Conservation (phyloP, 2,888 invertebrate genomes). For the Thereva nobilitata region DNA sequence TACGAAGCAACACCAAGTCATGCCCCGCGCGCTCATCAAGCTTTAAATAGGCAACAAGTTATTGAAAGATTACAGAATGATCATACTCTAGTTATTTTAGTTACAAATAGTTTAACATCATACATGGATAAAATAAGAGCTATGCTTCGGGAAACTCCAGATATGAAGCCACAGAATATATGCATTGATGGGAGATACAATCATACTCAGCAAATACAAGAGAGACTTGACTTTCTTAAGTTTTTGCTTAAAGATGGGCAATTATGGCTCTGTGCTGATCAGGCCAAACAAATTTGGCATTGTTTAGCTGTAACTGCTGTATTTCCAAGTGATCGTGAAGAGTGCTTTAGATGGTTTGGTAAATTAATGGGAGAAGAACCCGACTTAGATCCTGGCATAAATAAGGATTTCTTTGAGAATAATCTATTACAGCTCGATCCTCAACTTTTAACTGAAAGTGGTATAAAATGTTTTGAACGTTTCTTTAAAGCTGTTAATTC, state of each 20-base stretch:
- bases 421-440: slow-evolving; percentile 93
- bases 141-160: slow-evolving; percentile 61
- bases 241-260: slow-evolving; percentile 94
- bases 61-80: slow-evolving; percentile 90
- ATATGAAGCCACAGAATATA: slow-evolving; percentile 77
- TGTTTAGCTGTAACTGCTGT: slow-evolving; percentile 93
- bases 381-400: slow-evolving; percentile 94
- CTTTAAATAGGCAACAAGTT: slow-evolving; percentile 69
- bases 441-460: slow-evolving; percentile 87
- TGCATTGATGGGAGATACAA: slow-evolving; percentile 87
- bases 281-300: slow-evolving; percentile 96
- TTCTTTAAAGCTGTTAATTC: slow-evolving; percentile 80
- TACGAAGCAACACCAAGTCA: slow-evolving; percentile 73
- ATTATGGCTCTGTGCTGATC: slow-evolving; percentile 94
- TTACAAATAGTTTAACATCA: slow-evolving; percentile 86
- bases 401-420: slow-evolving; percentile 93
- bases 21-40: slow-evolving; percentile 56
- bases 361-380: slow-evolving; percentile 97
- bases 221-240: slow-evolving; percentile 88
- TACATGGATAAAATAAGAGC: slow-evolving; percentile 87
- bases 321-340: slow-evolving; percentile 89
- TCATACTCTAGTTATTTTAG: slow-evolving; percentile 90
- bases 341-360: slow-evolving; percentile 98
- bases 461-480: slow-evolving; percentile 85
- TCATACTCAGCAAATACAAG: slow-evolving; percentile 90